Evolutionary conservation across 2,888 invertebrate species (phyloP).

Genomic region (Cosmia pyralina): DNA sequence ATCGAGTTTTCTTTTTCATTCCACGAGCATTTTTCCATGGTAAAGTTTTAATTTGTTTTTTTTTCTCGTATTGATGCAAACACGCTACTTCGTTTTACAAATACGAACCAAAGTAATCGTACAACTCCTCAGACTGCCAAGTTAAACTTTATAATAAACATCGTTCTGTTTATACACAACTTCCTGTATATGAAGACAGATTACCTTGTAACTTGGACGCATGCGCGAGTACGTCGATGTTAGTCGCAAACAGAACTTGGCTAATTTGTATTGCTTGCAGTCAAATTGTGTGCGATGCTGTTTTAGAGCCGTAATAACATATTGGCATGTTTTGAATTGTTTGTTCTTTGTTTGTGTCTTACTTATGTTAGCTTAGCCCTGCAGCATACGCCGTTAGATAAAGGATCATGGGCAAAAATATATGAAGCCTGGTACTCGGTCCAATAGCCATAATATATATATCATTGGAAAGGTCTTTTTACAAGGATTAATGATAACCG

Average conservation of each 20-base stretch:
- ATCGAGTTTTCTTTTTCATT: too few species aligned
- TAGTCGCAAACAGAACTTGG: constrained; percentile 27
- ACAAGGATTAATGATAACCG: too few species aligned
- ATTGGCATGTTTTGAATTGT: neutral
- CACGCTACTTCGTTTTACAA: neutral
- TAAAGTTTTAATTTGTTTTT: neutral
- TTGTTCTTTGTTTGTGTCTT: neutral
- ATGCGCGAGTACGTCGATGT: constrained; percentile 15
- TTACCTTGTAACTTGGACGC: constrained; percentile 17
- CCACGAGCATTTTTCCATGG: neutral
- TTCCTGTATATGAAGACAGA: constrained; percentile 1
- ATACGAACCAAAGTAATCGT: neutral
- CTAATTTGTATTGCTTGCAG: constrained; percentile 17
- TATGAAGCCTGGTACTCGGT: too few species aligned
- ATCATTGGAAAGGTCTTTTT: too few species aligned
- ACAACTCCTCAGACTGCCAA: neutral
- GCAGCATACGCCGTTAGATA: too few species aligned
- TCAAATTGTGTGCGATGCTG: neutral
- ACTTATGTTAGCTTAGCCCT: neutral
- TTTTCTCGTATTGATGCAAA: neutral
- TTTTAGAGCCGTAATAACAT: neutral
- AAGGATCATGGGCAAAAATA: too few species aligned
- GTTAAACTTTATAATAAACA: constrained; percentile 6
- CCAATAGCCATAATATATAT: too few species aligned
- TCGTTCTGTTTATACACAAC: neutral